Percentiles rank a stretch among this genome's conserved stretches.
phyloP scores from a whole-genome alignment of 30 jellyfish, hydroid and myxozoan species.

The Chironex yamaguchii region DNA sequence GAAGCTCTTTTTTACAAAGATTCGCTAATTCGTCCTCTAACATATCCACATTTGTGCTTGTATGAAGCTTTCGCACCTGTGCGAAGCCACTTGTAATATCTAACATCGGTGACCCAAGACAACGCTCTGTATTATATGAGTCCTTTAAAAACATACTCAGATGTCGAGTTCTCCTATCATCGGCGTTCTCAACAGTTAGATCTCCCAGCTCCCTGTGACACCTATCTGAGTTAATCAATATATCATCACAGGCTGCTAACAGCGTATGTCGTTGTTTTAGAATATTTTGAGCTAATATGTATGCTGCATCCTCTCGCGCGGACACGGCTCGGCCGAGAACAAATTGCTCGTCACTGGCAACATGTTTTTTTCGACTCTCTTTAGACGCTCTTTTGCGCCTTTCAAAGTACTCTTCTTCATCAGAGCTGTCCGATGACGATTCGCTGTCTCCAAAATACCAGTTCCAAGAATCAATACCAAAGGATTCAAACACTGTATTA shows the following conservation, averaged over 20 bases:
- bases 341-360: neutral
- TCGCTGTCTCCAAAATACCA: conserved; percentile 25
- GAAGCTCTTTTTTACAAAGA: neutral
- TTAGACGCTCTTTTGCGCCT: neutral
- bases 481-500: conserved; percentile 37
- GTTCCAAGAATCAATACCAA: conserved; percentile 35
- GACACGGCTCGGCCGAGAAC: neutral
- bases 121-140: neutral
- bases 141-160: neutral
- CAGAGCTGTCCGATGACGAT: conserved; percentile 66
- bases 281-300: neutral
- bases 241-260: neutral
- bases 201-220: neutral
- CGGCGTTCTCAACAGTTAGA: neutral
- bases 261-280: neutral
- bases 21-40: neutral
- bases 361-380: neutral
- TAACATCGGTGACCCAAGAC: neutral
- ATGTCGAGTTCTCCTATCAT: neutral
- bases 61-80: conserved; percentile 64
- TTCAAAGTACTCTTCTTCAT: conserved; percentile 36
- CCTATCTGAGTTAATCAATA: neutral
- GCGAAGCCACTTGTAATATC: conserved; percentile 67
- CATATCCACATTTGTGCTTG: conserved; percentile 8
- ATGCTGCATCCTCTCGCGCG: neutral